These are phyloP conservation scores for Heliconius charithonia DNA, from an alignment of 2,888 invertebrate species.

Conservation along the genomic window DNA sequence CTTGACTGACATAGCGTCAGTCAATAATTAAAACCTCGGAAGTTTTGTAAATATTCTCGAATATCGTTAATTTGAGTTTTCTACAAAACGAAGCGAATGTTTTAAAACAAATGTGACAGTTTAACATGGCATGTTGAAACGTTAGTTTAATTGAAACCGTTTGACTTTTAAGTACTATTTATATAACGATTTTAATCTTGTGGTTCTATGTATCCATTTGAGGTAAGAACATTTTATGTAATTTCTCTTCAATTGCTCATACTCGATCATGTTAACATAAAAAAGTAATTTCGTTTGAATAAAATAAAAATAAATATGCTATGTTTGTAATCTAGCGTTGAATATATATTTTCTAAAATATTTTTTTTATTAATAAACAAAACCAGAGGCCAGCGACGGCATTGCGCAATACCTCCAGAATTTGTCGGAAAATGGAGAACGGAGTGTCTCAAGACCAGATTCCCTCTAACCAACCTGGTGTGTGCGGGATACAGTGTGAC, in stretches of 20 bases:
- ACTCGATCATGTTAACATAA: too few relatives aligned
- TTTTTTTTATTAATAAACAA: too few relatives aligned
- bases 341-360: too few relatives aligned
- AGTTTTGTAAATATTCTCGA: slow-evolving; percentile 65
- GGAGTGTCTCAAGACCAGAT: too few relatives aligned
- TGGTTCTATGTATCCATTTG: not conserved
- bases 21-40: slow-evolving; percentile 45
- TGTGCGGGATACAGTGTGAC: too few relatives aligned
- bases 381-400: too few relatives aligned
- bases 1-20: slow-evolving; percentile 51
- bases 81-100: slow-evolving; percentile 55
- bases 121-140: not conserved
- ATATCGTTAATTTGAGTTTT: slow-evolving; percentile 57
- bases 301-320: too few relatives aligned
- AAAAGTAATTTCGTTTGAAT: too few relatives aligned
- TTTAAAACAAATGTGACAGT: slow-evolving; percentile 53
- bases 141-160: not conserved
- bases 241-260: not conserved
- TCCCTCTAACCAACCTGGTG: too few relatives aligned
- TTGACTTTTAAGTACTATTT: not conserved
- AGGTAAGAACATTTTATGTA: not conserved
- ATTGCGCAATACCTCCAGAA: too few relatives aligned
- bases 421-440: too few relatives aligned
- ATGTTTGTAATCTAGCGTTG: too few relatives aligned
- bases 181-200: not conserved